A percentile compares a stretch with the other conserved stretches of the same genome.
Conservation (phyloP, 2,113 vertebrate genomes). For the Clupea harengus region DNA sequence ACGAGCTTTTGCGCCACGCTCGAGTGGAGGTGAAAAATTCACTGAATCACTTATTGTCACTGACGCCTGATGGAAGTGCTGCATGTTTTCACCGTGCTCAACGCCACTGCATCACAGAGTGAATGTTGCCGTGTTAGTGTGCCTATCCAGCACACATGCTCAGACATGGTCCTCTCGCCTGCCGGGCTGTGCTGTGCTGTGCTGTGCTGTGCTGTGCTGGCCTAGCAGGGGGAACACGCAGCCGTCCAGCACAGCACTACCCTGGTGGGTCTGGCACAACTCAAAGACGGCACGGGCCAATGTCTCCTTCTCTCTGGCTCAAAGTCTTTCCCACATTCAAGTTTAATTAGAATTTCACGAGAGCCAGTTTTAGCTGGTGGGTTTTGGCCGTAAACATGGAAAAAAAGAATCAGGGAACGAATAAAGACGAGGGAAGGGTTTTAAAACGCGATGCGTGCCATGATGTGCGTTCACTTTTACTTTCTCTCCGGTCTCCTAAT, state of each 20-base stretch:
- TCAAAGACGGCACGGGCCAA: too few relatives aligned
- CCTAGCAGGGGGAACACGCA: neutral
- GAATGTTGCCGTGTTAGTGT: neutral
- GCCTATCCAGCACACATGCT: neutral
- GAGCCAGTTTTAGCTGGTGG: neutral
- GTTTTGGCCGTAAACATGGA: neutral
- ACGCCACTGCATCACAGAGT: neutral
- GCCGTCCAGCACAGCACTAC: neutral
- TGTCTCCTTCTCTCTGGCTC: neutral
- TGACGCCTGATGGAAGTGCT: neutral
- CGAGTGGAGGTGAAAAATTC: conserved; percentile 62
- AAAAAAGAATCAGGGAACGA: neutral
- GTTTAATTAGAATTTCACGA: conserved; percentile 15
- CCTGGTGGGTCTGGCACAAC: neutral
- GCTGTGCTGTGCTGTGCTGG: neutral
- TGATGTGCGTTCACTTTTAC: neutral
- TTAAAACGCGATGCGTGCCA: neutral
- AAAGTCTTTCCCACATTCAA: neutral
- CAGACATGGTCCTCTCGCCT: neutral
- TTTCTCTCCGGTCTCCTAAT: neutral
- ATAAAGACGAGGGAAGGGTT: neutral
- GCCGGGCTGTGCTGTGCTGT: neutral
- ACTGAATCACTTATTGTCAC: conserved; percentile 42
- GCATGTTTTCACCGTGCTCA: neutral
- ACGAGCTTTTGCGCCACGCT: conserved; percentile 60